Evolutionary conservation across 2,888 invertebrate species (phyloP), one percentile per base, ranked within the genome.

Genomic region (Perdita meconis): DNA sequence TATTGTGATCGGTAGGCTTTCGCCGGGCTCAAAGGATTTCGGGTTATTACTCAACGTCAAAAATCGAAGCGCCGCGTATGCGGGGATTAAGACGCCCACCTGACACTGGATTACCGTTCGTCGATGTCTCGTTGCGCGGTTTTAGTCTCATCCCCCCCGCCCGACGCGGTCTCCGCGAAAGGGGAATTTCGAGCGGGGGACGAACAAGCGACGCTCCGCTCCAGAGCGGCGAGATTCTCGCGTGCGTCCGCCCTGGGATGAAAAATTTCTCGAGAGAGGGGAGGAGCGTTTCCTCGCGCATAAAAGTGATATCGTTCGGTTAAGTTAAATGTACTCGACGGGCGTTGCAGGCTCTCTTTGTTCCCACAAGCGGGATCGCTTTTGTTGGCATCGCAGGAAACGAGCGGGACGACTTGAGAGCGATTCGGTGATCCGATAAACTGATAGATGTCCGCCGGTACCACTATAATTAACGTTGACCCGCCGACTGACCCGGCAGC

Each of bases 381-480:
- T 74, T 65, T 65, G 79, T 74, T 74, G 64, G 55, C 10, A 71
- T 72, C 73, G 73, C 50, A 34, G 22, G 36, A 34, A 64, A 59
- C 57, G 64, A 73, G 42, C 51, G 30, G 61, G 56, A 70, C 70
- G 74, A 80, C 81, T 75, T 56, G 53, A 51, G 77, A 78, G 83
- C 81, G 82, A 86, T 83, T 87, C 88, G 88, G 83, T 90, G 90
- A 91, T 89, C 87, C 89, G 90, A 90, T 90, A 90, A 90, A 89
- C 90, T 88, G 91, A 91, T 90, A 90, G 89, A 90, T 90, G 90
- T 91, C 90, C 87, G 60, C 70, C 85, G 84, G 74, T 47, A 76
- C 73, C 89, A 90, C 92, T 92, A 91, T 90, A 92, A 92, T 92
- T 92, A 92, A 89, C 89, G 87, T 84, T 90, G 91, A 91, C 92